Evolutionary conservation across 2,113 vertebrate species (phyloP).

Genomic region (Cisticola juncidis): DNA sequence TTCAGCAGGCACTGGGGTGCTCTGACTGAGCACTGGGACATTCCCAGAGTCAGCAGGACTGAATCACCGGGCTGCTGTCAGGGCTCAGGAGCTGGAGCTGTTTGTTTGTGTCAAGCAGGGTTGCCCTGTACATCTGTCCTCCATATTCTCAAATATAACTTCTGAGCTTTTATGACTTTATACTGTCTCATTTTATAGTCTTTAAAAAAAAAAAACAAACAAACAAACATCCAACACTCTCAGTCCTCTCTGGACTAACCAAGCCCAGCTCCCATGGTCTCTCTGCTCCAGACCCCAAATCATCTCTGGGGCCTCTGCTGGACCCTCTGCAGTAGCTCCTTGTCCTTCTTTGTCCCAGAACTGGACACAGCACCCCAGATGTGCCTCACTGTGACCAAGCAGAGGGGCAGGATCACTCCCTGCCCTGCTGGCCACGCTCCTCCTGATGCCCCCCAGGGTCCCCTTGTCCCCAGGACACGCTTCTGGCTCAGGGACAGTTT

Average conservation of each 20-base stretch:
- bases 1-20: conserved; percentile 90
- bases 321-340: background rate
- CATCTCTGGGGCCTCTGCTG: background rate
- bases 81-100: background rate
- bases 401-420: background rate
- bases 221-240: background rate
- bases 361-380: background rate
- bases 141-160: background rate
- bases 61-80: conserved; percentile 63
- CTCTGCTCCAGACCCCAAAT: background rate
- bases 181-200: background rate
- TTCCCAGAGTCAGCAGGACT: conserved; percentile 97
- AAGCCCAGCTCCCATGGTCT: background rate
- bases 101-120: background rate
- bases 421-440: background rate
- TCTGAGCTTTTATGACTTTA: background rate
- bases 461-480: background rate
- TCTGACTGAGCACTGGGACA: conserved; percentile 90
- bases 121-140: background rate
- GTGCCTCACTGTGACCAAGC: background rate
- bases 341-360: background rate
- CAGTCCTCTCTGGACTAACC: background rate
- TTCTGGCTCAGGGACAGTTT: background rate
- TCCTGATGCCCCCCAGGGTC: background rate
- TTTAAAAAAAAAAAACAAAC: background rate